phyloP scores from a whole-genome alignment of 2,113 vertebrate species.

The Pangasianodon hypophthalmus region DNA sequence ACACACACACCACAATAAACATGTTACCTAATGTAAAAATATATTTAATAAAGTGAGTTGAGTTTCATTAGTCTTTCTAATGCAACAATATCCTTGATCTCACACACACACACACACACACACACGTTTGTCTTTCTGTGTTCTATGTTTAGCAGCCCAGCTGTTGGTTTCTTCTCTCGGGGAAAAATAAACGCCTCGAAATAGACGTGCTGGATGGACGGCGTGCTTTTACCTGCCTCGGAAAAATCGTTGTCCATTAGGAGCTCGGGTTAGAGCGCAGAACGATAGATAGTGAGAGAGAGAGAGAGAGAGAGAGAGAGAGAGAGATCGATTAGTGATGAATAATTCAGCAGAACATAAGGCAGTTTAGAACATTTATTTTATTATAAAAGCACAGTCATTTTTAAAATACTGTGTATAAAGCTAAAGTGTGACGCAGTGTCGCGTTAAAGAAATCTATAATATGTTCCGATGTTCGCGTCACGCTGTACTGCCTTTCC shows the following conservation, averaged over 20 bases:
- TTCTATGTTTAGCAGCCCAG: constrained; percentile 42
- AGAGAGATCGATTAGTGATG: neutral
- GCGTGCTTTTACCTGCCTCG: constrained; percentile 39
- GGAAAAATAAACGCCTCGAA: constrained; percentile 41
- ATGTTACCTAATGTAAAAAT: neutral
- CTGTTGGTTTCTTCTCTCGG: constrained; percentile 20
- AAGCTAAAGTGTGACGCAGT: neutral
- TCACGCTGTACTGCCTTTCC: neutral
- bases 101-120: neutral
- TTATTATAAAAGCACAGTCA: neutral
- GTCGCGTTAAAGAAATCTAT: neutral
- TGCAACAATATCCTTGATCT: neutral
- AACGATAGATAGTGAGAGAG: neutral
- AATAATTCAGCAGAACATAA: neutral
- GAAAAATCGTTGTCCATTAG: constrained; percentile 20
- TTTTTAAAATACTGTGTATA: neutral
- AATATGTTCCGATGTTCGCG: neutral
- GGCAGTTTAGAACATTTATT: neutral
- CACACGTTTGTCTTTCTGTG: neutral
- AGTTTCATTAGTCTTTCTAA: neutral
- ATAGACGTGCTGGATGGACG: constrained; percentile 25
- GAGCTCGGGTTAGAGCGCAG: neutral
- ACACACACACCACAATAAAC: neutral
- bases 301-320: neutral
- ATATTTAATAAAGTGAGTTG: neutral